phyloP scores from a whole-genome alignment of 2,797 vertebrate genomes.

The Coregonus sp. region DNA sequence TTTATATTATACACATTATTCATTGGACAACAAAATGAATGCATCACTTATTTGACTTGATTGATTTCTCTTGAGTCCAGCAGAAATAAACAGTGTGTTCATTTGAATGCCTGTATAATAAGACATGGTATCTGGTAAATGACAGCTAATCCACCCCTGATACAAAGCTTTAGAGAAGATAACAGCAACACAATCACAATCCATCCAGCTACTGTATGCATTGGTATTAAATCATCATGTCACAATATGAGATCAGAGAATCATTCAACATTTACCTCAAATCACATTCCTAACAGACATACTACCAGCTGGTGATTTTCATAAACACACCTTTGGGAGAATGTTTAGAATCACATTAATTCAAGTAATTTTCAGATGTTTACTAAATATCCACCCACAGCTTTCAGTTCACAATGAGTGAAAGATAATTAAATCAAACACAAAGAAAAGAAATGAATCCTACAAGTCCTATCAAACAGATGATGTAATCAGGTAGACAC shows the following conservation, averaged over 20 bases:
- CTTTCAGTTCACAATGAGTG: neutral
- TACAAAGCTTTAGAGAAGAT: neutral
- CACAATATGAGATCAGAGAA: slow-evolving; percentile 31
- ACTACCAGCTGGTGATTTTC: neutral
- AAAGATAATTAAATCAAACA: slow-evolving; percentile 42
- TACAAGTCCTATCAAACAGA: slow-evolving; percentile 41
- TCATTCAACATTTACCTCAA: slow-evolving; percentile 27
- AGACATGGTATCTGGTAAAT: neutral
- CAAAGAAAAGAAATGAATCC: slow-evolving; percentile 39
- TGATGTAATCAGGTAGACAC: slow-evolving; percentile 31
- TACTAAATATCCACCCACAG: slow-evolving; percentile 39
- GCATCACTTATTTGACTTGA: neutral
- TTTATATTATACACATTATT: neutral
- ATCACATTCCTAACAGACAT: slow-evolving; percentile 34
- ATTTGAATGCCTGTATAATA: neutral
- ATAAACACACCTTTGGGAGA: neutral
- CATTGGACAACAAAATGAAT: neutral
- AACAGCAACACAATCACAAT: neutral
- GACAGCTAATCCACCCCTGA: neutral
- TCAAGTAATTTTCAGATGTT: slow-evolving; percentile 8
- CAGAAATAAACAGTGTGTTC: neutral
- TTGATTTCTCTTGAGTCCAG: no score
- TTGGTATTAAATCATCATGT: slow-evolving; percentile 17
- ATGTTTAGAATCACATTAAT: slow-evolving; percentile 3
- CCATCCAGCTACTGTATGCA: slow-evolving; percentile 16